phyloP scores from a whole-genome alignment of 2,113 vertebrate genomes.

The Malurus cyaneus region DNA sequence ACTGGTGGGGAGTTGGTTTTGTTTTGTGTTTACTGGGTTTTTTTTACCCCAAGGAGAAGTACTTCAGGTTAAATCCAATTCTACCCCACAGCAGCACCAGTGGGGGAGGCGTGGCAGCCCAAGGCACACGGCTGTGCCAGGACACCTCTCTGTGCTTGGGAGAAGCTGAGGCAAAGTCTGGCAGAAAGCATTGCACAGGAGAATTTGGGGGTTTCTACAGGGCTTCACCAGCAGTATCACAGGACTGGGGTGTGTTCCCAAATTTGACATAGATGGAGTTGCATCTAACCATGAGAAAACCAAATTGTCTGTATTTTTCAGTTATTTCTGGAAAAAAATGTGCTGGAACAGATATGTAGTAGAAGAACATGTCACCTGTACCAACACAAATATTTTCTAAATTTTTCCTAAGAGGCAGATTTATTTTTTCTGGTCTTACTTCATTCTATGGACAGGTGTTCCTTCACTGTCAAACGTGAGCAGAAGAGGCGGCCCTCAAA shows the following conservation, averaged over 20 bases:
- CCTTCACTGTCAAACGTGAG: background rate
- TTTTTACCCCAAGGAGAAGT: background rate
- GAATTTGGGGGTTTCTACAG: background rate
- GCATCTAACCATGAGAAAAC: background rate
- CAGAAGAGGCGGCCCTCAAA: background rate
- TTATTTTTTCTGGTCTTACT: background rate
- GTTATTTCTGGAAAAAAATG: background rate
- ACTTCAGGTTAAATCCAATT: background rate
- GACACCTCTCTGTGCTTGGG: background rate
- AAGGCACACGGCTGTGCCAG: background rate
- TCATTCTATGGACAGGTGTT: background rate
- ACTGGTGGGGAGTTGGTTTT: background rate
- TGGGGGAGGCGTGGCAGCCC: background rate
- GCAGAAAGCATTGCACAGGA: background rate
- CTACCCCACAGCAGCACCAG: background rate
- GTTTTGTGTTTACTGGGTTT: background rate
- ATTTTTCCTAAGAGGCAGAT: background rate
- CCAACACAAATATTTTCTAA: background rate
- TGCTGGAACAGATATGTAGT: background rate
- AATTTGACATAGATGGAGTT: background rate
- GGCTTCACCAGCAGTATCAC: background rate
- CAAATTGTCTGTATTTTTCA: background rate
- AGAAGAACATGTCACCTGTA: background rate
- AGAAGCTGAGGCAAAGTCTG: background rate
- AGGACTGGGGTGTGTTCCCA: background rate